phyloP scores from a whole-genome alignment of 2,113 vertebrate species.

The Stegostoma tigrinum region DNA sequence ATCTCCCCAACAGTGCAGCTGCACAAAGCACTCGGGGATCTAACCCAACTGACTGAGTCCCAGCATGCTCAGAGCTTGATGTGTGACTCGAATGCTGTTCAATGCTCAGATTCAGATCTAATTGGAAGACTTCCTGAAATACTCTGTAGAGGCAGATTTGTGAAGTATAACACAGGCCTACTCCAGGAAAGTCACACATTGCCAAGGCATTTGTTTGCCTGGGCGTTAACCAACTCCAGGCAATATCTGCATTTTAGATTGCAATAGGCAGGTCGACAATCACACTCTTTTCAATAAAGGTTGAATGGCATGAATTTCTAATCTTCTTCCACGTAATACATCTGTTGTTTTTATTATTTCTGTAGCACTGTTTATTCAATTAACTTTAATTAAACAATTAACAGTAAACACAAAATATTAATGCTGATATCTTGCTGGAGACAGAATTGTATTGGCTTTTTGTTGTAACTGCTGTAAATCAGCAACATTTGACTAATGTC shows the following conservation, averaged over 20 bases:
- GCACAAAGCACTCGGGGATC: conserved; percentile 44
- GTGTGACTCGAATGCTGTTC: conserved; percentile 58
- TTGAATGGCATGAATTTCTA: neutral
- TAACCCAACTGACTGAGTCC: conserved; percentile 53
- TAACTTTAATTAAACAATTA: neutral
- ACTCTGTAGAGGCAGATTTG: neutral
- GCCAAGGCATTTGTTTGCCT: neutral
- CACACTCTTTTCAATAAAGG: neutral
- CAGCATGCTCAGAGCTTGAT: conserved; percentile 49
- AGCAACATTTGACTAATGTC: neutral
- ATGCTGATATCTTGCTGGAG: neutral
- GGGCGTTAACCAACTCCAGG: neutral
- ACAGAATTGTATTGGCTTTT: neutral
- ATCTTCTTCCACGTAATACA: neutral
- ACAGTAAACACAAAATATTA: neutral
- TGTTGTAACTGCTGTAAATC: neutral
- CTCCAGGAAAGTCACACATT: neutral
- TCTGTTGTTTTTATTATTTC: neutral
- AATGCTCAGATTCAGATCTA: conserved; percentile 51
- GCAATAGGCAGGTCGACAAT: neutral
- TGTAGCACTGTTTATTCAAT: neutral
- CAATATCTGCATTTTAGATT: neutral
- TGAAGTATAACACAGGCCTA: neutral
- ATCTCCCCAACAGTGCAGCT: conserved; percentile 50
- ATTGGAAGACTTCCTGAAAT: conserved; percentile 52